These are phyloP conservation scores for Syngnathus rostellatus DNA, from an alignment of 2,797 vertebrate genomes.

Conservation along the genomic window DNA sequence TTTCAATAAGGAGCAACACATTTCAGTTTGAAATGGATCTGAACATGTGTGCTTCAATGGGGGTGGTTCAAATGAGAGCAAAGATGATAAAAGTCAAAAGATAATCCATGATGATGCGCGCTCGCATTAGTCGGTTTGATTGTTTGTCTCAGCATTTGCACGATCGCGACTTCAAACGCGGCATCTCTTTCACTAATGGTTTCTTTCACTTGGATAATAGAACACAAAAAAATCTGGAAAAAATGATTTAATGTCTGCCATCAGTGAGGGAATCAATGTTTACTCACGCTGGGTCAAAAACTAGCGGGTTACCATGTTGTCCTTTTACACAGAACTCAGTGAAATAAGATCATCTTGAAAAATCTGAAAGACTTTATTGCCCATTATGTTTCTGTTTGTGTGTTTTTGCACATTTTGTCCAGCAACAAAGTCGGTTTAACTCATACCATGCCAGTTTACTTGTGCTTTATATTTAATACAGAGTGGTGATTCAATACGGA, in stretches of 20 bases:
- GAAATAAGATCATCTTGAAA: too few relatives aligned
- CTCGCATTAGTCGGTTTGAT: neutral
- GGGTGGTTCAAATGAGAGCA: neutral
- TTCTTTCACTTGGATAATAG: neutral
- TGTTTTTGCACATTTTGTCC: too few relatives aligned
- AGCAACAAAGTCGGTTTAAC: too few relatives aligned
- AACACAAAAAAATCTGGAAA: neutral
- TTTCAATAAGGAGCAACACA: neutral
- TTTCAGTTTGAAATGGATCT: neutral
- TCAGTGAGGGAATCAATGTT: neutral
- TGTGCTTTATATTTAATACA: neutral
- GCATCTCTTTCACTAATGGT: neutral
- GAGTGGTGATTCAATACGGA: neutral
- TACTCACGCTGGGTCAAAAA: neutral
- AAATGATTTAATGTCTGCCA: neutral
- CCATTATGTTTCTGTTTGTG: too few relatives aligned
- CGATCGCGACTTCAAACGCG: neutral
- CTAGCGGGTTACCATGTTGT: too few relatives aligned
- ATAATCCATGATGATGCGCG: neutral
- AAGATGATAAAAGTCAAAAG: slow-evolving; percentile 1
- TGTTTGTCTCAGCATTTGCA: neutral
- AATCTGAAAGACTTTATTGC: too few relatives aligned
- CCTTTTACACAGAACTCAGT: too few relatives aligned
- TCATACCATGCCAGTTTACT: too few relatives aligned
- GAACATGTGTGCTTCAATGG: neutral